Conservation (phyloP, 2,113 vertebrate genomes). For the Dermatemys mawii region DNA sequence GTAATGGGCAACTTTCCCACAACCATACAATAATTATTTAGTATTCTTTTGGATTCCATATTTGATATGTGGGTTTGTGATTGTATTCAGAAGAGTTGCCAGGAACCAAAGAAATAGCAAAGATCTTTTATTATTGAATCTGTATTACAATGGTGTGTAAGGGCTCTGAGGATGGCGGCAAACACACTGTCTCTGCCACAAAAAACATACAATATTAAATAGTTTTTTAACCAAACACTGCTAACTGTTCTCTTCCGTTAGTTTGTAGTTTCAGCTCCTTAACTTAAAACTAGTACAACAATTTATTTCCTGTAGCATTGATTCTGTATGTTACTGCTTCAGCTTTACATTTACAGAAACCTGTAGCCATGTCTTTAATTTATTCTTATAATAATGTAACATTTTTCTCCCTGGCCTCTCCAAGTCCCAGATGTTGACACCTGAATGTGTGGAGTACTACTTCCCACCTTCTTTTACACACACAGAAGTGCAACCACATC, state of each 20-base stretch:
- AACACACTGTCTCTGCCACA: background rate
- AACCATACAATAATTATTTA: too few relatives aligned
- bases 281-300: background rate
- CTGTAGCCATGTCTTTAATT: too few relatives aligned
- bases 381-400: too few relatives aligned
- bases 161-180: background rate
- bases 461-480: too few relatives aligned
- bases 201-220: background rate
- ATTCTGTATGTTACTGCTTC: background rate
- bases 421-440: too few relatives aligned
- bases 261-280: too few relatives aligned
- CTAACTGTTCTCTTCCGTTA: background rate
- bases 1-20: too few relatives aligned
- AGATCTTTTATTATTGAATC: background rate
- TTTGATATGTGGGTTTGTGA: background rate
- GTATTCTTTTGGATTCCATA: too few relatives aligned
- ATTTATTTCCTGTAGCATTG: background rate
- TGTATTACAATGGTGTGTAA: background rate
- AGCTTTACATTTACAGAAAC: too few relatives aligned
- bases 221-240: background rate
- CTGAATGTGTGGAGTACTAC: too few relatives aligned
- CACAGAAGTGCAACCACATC: background rate
- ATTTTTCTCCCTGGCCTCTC: too few relatives aligned
- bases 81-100: background rate
- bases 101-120: background rate